phyloP scores from a whole-genome alignment of 2,888 invertebrate species.

The Boloria euphrosyne region DNA sequence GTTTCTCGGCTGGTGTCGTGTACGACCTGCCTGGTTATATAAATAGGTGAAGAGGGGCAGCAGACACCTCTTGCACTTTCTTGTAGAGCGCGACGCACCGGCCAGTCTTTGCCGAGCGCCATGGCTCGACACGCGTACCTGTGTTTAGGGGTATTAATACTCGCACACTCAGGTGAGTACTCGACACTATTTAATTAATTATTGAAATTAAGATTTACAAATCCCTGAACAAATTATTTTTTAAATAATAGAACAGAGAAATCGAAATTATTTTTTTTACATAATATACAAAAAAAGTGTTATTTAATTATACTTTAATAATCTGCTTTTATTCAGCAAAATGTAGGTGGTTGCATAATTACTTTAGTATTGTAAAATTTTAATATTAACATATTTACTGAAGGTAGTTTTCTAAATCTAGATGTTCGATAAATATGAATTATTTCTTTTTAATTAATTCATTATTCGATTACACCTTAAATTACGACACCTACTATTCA shows the following conservation, averaged over 20 bases:
- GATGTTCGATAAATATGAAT: not conserved
- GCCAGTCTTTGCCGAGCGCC: constrained; percentile 78
- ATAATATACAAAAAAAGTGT: too few relatives aligned
- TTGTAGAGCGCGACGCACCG: constrained; percentile 67
- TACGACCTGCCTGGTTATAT: constrained; percentile 72
- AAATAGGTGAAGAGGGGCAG: constrained; percentile 81
- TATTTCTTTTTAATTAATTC: not conserved
- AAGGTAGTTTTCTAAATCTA: too few relatives aligned
- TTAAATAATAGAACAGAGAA: too few relatives aligned
- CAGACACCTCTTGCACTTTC: constrained; percentile 79
- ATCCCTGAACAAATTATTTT: not conserved
- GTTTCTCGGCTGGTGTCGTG: constrained; percentile 57
- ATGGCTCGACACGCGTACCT: constrained; percentile 82
- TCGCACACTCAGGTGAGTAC: constrained; percentile 77
- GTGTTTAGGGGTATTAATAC: constrained; percentile 74
- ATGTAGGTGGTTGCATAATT: constrained; percentile 2
- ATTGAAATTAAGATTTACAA: not conserved
- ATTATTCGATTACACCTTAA: not conserved
- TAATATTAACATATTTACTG: not conserved
- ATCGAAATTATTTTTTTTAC: too few relatives aligned
- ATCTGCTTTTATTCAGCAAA: not conserved
- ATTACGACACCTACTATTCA: constrained; percentile 12
- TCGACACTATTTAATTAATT: constrained; percentile 6
- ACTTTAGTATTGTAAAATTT: not conserved
- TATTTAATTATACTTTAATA: too few relatives aligned